Conservation (phyloP, 2,113 vertebrate species). For the Austrofundulus limnaeus region DNA sequence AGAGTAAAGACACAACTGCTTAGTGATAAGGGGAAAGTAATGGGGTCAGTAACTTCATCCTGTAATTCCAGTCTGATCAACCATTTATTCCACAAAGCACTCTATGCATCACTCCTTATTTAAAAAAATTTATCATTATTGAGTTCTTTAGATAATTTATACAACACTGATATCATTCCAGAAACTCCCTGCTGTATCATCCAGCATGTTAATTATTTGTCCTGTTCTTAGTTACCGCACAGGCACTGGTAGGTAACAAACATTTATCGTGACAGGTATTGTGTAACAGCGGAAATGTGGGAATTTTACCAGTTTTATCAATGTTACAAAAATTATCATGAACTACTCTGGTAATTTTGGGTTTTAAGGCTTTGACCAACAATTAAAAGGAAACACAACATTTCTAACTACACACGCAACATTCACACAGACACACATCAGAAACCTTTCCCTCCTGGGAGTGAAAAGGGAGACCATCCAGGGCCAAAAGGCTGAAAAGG, state of each 20-base stretch:
- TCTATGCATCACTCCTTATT: constrained; percentile 8
- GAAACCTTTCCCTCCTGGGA: constrained; percentile 16
- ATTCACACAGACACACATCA: constrained; percentile 2
- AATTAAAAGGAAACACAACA: neutral
- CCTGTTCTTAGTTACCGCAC: neutral
- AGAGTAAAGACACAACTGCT: constrained; percentile 44
- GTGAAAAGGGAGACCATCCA: constrained; percentile 53
- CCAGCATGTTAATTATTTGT: neutral
- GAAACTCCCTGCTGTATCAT: neutral
- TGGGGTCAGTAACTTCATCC: constrained; percentile 44
- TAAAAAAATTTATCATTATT: no score
- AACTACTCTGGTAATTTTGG: neutral
- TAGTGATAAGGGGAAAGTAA: constrained; percentile 47
- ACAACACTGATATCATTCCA: neutral
- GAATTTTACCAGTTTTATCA: neutral
- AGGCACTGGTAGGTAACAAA: neutral
- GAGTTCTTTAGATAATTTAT: no score
- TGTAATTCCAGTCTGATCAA: constrained; percentile 63
- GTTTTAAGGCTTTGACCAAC: neutral
- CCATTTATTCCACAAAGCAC: constrained; percentile 33
- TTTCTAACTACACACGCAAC: no score
- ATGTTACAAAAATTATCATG: neutral
- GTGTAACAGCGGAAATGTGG: constrained; percentile 1
- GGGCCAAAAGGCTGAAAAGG: constrained; percentile 54
- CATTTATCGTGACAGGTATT: neutral